Evolutionary conservation across 2,797 vertebrate species (phyloP), one percentile per base, ranked within the genome.

Genomic region (Gadopsis marmoratus): DNA sequence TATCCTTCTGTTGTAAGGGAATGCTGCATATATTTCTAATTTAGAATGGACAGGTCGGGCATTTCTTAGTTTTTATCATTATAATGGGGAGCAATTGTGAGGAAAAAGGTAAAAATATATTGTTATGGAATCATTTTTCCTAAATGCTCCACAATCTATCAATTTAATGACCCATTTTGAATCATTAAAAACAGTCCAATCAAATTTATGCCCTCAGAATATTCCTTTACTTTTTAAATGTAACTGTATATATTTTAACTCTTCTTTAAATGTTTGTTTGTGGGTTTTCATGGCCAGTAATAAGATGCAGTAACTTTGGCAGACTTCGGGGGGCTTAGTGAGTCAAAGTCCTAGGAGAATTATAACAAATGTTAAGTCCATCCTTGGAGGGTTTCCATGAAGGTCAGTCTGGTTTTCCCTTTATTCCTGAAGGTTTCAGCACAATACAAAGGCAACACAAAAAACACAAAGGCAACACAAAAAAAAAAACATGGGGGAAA

Each of bases 1-100:
- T 86, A 82, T 88, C 74, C 82, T 71, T 86, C 82, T 87, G 76
- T 53, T 79, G 43, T 31, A 58, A 79, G 87, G 78, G 76, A 93
- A 91, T 88, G 48, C 84, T 90, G 26, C 26, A 26, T 26, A 26
- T 17, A 7, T 72, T 65, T 65, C 41, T 67, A 61, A 55, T 51
- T 65, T 62, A 54, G 64, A 60, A 55, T 54, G 31, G 41, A 21
- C 35, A 37, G 35, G 13, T 31, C 3, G 51, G 29, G 5, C 5
- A 47, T 39, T 51, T 7, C 41, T 43, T 61, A 19, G 9, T 54
- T 67, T 51, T 55, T 17, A 11, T 66, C 9, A 66, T 66, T 33
- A 54, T 37, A 2, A 53, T 48, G 10, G 16, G 23, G 31, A 31
- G 9, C 6, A 33, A n/a, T 16, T 33, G 31, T 58, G 21, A 58